phyloP scores from a whole-genome alignment of 2,888 invertebrate genomes.

The Macropis europaea region DNA sequence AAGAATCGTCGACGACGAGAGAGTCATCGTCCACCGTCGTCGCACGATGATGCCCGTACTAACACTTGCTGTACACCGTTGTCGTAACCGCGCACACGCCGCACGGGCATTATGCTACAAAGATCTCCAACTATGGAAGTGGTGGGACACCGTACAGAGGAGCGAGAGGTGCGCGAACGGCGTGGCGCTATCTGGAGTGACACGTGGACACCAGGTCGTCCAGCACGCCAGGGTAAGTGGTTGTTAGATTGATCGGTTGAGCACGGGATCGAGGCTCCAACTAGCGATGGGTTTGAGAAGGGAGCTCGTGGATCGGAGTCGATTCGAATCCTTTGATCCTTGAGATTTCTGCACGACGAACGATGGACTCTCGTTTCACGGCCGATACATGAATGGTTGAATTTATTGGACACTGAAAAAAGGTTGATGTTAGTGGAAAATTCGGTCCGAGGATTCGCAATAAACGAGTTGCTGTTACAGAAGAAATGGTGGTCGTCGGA shows the following conservation, averaged over 20 bases:
- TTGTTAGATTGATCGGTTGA: not conserved
- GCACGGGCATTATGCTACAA: conserved; percentile 56
- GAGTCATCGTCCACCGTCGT: conserved; percentile 48
- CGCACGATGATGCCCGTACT: conserved; percentile 50
- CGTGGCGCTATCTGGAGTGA: conserved; percentile 57
- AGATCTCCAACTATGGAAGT: conserved; percentile 64
- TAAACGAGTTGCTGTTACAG: too few species aligned
- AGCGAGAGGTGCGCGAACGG: conserved; percentile 15
- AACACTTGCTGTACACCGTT: conserved; percentile 46
- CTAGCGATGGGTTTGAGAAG: too few species aligned
- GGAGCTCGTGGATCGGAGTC: too few species aligned
- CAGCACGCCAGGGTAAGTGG: conserved; percentile 11
- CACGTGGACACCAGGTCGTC: conserved; percentile 11
- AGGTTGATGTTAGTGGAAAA: too few species aligned
- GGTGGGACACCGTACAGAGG: conserved; percentile 35
- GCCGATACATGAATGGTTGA: too few species aligned
- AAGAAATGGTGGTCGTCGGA: too few species aligned
- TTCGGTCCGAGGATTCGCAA: too few species aligned
- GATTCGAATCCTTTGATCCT: too few species aligned
- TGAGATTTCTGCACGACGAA: too few species aligned
- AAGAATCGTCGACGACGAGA: conserved; percentile 16
- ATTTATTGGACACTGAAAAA: too few species aligned
- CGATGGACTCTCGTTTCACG: too few species aligned
- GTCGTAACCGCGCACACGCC: conserved; percentile 65
- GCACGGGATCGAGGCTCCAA: not conserved